phyloP scores from a whole-genome alignment of 2,797 vertebrate genomes.

The Fistularia tabacaria region DNA sequence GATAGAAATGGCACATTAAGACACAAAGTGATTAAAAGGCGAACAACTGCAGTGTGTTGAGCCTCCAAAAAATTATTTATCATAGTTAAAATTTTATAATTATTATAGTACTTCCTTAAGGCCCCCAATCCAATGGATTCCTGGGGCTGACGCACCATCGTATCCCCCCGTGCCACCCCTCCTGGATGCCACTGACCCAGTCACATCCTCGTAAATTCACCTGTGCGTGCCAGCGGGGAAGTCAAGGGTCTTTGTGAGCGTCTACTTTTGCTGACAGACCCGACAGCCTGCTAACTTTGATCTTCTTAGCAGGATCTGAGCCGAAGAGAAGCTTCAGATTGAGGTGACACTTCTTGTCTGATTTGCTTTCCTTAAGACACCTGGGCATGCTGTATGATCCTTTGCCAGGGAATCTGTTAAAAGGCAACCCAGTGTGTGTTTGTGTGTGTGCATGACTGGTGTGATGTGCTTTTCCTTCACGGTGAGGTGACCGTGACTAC shows the following conservation, averaged over 20 bases:
- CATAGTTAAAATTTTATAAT: too few relatives aligned
- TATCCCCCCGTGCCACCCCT: too few relatives aligned
- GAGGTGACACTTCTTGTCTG: conserved; percentile 6
- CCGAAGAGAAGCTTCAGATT: conserved; percentile 14
- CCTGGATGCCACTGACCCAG: too few relatives aligned
- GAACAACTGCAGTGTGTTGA: too few relatives aligned
- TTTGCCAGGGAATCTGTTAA: conserved; percentile 9
- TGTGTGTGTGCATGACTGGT: conserved; percentile 9
- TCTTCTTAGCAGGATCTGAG: conserved; percentile 15
- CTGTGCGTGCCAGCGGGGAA: too few relatives aligned
- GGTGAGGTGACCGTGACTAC: conserved; percentile 21
- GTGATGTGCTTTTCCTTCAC: conserved; percentile 18
- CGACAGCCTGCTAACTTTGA: conserved; percentile 27
- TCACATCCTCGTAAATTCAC: too few relatives aligned
- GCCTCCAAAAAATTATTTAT: too few relatives aligned
- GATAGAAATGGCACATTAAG: too few relatives aligned
- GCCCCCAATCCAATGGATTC: too few relatives aligned
- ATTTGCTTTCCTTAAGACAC: conserved; percentile 13
- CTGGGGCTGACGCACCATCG: too few relatives aligned
- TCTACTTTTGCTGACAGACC: conserved; percentile 12
- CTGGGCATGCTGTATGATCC: background rate
- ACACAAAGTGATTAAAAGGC: too few relatives aligned
- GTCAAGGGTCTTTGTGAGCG: background rate
- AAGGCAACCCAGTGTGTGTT: background rate
- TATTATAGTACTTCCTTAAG: too few relatives aligned